Evolutionary conservation across 2,888 invertebrate species (phyloP).

Genomic region (Napeogenes inachia): DNA sequence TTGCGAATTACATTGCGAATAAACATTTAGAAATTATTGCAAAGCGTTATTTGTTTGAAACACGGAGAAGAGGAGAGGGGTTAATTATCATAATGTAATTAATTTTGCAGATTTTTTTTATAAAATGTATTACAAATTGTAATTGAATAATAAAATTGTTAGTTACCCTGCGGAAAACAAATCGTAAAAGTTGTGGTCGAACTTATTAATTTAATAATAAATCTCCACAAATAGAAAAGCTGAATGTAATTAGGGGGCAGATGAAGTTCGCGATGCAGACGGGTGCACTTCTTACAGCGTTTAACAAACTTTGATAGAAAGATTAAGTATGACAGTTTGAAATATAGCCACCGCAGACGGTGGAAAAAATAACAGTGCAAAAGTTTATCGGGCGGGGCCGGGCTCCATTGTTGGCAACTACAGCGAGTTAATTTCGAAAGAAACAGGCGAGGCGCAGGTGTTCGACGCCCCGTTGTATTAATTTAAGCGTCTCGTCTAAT

Average conservation of each 20-base stretch:
- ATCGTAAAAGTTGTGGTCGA: slow-evolving; percentile 3
- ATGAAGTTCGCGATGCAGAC: slow-evolving; percentile 59
- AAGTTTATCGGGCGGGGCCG: slow-evolving; percentile 54
- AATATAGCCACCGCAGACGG: slow-evolving; percentile 72
- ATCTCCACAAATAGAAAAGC: slow-evolving; percentile 44
- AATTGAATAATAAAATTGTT: neutral
- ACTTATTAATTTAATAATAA: slow-evolving; percentile 36
- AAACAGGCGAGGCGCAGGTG: slow-evolving; percentile 72
- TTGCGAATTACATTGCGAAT: slow-evolving; percentile 69
- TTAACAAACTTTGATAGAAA: slow-evolving; percentile 78
- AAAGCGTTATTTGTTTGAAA: neutral
- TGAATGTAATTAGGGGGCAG: slow-evolving; percentile 68
- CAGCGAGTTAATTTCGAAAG: slow-evolving; percentile 73
- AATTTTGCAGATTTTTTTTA: neutral
- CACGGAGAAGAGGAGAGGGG: neutral
- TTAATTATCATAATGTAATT: slow-evolving; percentile 3
- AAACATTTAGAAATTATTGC: slow-evolving; percentile 47
- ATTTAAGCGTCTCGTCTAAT: slow-evolving; percentile 70
- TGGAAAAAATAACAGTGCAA: slow-evolving; percentile 68
- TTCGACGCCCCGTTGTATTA: slow-evolving; percentile 60
- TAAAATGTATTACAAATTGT: neutral
- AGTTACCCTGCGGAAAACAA: no score
- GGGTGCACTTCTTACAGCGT: slow-evolving; percentile 72
- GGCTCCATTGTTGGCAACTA: slow-evolving; percentile 68
- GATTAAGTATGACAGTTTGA: slow-evolving; percentile 78